Conservation (phyloP, 2,797 vertebrate genomes). For the Sebastiscus tertius region DNA sequence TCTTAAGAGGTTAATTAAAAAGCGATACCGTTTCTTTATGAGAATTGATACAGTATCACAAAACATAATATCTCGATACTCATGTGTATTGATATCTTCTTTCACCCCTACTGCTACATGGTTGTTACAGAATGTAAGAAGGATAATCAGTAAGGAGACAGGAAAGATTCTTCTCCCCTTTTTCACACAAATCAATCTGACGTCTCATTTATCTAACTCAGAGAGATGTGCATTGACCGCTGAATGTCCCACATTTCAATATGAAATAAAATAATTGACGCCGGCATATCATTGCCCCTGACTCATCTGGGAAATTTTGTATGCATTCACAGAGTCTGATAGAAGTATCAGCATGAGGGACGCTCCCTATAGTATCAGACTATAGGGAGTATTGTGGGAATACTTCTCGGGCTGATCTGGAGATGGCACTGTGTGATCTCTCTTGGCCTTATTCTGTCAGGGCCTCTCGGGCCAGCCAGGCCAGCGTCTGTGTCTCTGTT, state of each 20-base stretch:
- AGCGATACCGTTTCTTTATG: too few species aligned
- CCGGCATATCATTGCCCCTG: conserved; percentile 27
- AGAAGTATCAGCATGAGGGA: not conserved
- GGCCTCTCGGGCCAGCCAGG: conserved; percentile 9
- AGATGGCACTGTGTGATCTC: conserved; percentile 62
- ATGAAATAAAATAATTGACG: conserved; percentile 55
- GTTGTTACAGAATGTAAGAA: not conserved
- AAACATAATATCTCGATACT: too few species aligned
- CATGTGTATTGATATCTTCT: too few species aligned
- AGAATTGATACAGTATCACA: too few species aligned
- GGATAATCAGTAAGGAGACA: not conserved
- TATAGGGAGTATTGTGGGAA: not conserved
- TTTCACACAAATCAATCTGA: conserved; percentile 30
- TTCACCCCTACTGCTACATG: not conserved
- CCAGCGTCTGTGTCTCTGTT: conserved; percentile 71
- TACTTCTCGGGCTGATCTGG: conserved; percentile 34
- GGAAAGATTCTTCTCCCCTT: conserved; percentile 24
- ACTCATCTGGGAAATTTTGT: conserved; percentile 29
- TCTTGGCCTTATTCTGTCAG: conserved; percentile 48
- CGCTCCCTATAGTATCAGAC: not conserved
- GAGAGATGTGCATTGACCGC: conserved; percentile 17
- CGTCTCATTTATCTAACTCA: conserved; percentile 18
- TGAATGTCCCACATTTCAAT: conserved; percentile 50
- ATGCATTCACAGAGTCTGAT: not conserved
- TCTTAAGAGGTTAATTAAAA: too few species aligned